phyloP scores from a whole-genome alignment of 2,888 invertebrate species.

The Spodoptera picta region DNA sequence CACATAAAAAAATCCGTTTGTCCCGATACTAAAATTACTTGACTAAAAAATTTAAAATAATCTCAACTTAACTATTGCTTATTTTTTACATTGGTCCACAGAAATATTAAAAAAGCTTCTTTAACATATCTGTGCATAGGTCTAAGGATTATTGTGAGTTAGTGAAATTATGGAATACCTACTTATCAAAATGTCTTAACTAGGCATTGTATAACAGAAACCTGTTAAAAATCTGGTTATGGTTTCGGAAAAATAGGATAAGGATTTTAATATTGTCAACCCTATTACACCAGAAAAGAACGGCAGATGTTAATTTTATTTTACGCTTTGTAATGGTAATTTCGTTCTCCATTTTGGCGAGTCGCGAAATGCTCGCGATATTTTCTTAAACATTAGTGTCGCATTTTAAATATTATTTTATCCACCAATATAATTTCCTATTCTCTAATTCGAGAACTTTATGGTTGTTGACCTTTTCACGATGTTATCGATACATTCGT shows the following conservation, averaged over 20 bases:
- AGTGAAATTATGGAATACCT: no score
- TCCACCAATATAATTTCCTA: slow-evolving; percentile 28
- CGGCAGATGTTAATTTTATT: slow-evolving; percentile 63
- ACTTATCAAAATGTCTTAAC: no score
- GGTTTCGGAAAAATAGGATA: neutral
- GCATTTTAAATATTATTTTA: slow-evolving; percentile 14
- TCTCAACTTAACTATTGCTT: no score
- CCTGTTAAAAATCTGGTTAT: no score
- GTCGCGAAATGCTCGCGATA: slow-evolving; percentile 41
- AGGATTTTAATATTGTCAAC: slow-evolving; percentile 35
- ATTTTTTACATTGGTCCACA: no score
- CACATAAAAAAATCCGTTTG: no score
- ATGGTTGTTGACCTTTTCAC: slow-evolving; percentile 62
- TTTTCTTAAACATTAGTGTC: slow-evolving; percentile 30
- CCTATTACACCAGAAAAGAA: slow-evolving; percentile 46
- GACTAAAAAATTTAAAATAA: no score
- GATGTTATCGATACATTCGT: slow-evolving; percentile 35
- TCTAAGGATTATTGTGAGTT: no score
- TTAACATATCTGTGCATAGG: no score
- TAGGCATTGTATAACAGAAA: no score
- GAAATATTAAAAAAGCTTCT: no score
- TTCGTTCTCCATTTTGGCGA: slow-evolving; percentile 56
- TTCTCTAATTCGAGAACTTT: slow-evolving; percentile 35
- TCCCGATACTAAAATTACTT: no score
- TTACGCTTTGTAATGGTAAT: slow-evolving; percentile 64